These are phyloP conservation scores for Ethmia dodecea DNA, from an alignment of 2,888 invertebrate species.

Conservation along the genomic window DNA sequence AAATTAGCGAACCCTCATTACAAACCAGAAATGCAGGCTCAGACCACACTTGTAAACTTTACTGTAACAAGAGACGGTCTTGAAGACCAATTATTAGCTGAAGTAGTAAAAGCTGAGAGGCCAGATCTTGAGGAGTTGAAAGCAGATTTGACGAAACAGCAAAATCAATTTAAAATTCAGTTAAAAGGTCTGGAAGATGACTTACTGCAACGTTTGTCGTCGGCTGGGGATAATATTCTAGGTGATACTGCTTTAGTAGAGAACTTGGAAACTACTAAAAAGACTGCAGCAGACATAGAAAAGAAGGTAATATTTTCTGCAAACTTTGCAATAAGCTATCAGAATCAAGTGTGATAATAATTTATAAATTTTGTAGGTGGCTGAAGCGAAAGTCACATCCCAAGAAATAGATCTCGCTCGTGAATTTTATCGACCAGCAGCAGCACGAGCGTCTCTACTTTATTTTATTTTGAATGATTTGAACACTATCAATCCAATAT, in stretches of 20 bases:
- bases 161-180: slow-evolving; percentile 97
- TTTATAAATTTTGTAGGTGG: slow-evolving; percentile 62
- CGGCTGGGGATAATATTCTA: slow-evolving; percentile 94
- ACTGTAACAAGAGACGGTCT: slow-evolving; percentile 97
- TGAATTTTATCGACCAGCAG: slow-evolving; percentile 92
- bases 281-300: slow-evolving; percentile 97
- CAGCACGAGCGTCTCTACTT: slow-evolving; percentile 93
- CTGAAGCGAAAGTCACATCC: slow-evolving; percentile 95
- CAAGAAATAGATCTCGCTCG: slow-evolving; percentile 94
- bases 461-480: slow-evolving; percentile 97
- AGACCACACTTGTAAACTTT: slow-evolving; percentile 97
- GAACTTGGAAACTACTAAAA: slow-evolving; percentile 96
- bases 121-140: slow-evolving; percentile 97
- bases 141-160: slow-evolving; percentile 95
- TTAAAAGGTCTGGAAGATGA: slow-evolving; percentile 96
- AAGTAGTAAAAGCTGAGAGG: slow-evolving; percentile 97
- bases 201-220: slow-evolving; percentile 91
- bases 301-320: slow-evolving; percentile 80
- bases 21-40: slow-evolving; percentile 99
- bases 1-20: slow-evolving; percentile 98
- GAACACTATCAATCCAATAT: slow-evolving; percentile 97
- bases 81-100: slow-evolving; percentile 96
- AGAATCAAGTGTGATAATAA: neutral
- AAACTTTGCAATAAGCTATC: neutral
- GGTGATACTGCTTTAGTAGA: slow-evolving; percentile 97